These are phyloP conservation scores for Ceratosolen solmsi DNA, from an alignment of 1,140 invertebrate species.

Conservation along the genomic window DNA sequence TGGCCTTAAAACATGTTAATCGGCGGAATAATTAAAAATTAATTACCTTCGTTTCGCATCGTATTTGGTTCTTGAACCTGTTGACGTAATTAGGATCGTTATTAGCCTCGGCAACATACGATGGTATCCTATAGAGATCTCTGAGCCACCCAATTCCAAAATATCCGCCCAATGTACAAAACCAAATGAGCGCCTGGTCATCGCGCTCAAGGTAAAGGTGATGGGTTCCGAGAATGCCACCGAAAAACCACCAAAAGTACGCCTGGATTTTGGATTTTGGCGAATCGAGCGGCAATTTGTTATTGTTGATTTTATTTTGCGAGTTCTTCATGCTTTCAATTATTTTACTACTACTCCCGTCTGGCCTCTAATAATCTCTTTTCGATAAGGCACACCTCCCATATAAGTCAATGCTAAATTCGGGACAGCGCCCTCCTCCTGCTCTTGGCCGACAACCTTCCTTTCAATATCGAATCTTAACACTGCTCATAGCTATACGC, in stretches of 20 bases:
- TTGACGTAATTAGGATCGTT: slow-evolving; percentile 82
- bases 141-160: slow-evolving; percentile 88
- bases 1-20: background rate
- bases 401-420: too few relatives aligned
- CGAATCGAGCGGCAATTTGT: background rate
- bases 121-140: slow-evolving; percentile 88
- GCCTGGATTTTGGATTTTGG: slow-evolving; percentile 69
- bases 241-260: slow-evolving; percentile 89
- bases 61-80: slow-evolving; percentile 78
- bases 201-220: slow-evolving; percentile 92
- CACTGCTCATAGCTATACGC: too few relatives aligned
- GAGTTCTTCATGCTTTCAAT: too few relatives aligned
- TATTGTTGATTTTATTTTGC: too few relatives aligned
- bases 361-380: too few relatives aligned
- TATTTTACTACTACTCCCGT: too few relatives aligned
- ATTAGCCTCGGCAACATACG: slow-evolving; percentile 92
- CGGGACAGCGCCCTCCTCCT: too few relatives aligned
- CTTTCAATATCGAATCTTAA: too few relatives aligned
- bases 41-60: slow-evolving; percentile 78
- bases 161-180: slow-evolving; percentile 89
- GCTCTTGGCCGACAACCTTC: too few relatives aligned
- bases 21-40: too few relatives aligned
- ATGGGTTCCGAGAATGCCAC: slow-evolving; percentile 90
- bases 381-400: too few relatives aligned
- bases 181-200: slow-evolving; percentile 92